Percentiles rank a stretch among this genome's conserved stretches.
phyloP scores from a whole-genome alignment of 64 coral and sea anemone species.

The Actinia equina region DNA sequence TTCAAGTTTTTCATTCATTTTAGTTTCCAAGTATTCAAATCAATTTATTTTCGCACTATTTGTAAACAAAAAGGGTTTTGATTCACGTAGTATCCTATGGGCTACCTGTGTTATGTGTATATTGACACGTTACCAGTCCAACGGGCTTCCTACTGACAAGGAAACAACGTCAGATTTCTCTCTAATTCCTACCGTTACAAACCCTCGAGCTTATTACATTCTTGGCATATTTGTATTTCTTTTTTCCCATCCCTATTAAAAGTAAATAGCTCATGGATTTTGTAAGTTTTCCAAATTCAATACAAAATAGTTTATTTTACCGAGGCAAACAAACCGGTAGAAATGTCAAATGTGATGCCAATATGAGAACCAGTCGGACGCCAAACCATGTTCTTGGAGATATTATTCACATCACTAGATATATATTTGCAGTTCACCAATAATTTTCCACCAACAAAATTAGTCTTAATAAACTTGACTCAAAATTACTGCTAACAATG shows the following conservation, averaged over 20 bases:
- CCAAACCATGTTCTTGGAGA: background rate
- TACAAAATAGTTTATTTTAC: slow-evolving; percentile 22
- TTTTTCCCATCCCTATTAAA: slow-evolving; percentile 25
- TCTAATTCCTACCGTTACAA: slow-evolving; percentile 15
- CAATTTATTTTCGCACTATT: too few species aligned
- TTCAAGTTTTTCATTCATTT: too few species aligned
- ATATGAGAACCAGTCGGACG: background rate
- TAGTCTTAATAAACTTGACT: background rate
- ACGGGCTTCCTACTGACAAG: background rate
- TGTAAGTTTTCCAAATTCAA: slow-evolving; percentile 30
- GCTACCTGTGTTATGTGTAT: background rate
- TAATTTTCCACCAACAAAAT: slow-evolving; percentile 10
- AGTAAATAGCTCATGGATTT: slow-evolving; percentile 16
- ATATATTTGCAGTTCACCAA: slow-evolving; percentile 1
- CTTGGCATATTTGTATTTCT: slow-evolving; percentile 20
- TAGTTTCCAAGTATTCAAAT: too few species aligned
- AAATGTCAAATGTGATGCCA: background rate
- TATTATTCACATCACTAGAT: background rate
- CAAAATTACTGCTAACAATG: background rate
- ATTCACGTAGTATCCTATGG: background rate
- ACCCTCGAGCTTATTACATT: slow-evolving; percentile 11
- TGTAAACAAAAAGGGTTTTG: too few species aligned
- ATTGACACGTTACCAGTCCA: slow-evolving; percentile 6
- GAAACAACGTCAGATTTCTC: background rate
- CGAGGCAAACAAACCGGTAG: background rate